Conservation (phyloP, 2,797 vertebrate species). For the Rhynchotus rufescens region DNA sequence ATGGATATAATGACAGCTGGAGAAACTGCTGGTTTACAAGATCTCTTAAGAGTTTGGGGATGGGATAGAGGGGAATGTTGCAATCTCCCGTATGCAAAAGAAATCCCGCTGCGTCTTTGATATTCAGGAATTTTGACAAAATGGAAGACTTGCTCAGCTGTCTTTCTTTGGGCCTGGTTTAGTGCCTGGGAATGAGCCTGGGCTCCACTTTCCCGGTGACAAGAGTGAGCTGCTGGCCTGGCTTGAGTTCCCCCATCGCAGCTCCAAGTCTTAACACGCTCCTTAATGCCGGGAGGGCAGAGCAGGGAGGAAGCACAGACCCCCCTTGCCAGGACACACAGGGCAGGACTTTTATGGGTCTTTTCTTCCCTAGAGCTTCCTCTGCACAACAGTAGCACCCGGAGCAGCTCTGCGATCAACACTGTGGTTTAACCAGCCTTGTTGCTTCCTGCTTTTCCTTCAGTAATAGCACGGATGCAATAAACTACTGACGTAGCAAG, state of each 20-base stretch:
- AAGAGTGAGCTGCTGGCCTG: background rate
- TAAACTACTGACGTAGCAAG: background rate
- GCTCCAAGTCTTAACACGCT: background rate
- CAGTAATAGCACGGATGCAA: background rate
- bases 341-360: background rate
- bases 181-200: background rate
- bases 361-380: background rate
- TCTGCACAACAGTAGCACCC: background rate
- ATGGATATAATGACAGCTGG: slow-evolving; percentile 14
- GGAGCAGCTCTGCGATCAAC: background rate
- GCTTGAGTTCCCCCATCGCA: background rate
- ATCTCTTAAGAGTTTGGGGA: background rate
- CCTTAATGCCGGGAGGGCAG: background rate
- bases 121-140: background rate
- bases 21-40: slow-evolving; percentile 24
- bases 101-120: background rate
- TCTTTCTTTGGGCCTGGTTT: background rate
- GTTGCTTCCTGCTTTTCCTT: background rate
- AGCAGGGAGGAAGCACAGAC: background rate
- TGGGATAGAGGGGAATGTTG: background rate
- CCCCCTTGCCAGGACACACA: background rate
- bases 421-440: background rate
- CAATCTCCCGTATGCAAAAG: background rate
- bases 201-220: background rate
- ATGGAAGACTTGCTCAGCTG: background rate